Conservation (phyloP, 2,888 invertebrate species). For the Parthenolecanium corni region DNA sequence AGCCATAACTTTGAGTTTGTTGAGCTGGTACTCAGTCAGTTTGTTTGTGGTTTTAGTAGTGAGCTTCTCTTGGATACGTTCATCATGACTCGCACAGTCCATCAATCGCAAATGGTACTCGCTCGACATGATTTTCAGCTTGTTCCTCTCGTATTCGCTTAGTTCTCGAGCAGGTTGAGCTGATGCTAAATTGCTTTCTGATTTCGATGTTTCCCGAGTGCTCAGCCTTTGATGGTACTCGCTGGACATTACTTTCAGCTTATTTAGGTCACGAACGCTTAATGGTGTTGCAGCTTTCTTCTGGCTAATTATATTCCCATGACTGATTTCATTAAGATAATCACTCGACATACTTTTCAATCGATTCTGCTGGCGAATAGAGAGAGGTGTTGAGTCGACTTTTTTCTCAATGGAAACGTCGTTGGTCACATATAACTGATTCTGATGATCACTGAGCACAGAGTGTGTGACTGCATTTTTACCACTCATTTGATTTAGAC, state of each 20-base stretch:
- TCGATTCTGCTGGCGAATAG: constrained; percentile 4
- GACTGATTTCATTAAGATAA: constrained; percentile 7
- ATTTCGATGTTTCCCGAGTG: neutral
- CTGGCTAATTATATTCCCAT: no score
- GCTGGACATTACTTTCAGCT: constrained; percentile 17
- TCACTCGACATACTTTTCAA: constrained; percentile 13
- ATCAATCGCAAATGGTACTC: constrained; percentile 17
- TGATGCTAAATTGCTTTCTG: neutral
- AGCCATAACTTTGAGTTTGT: no score
- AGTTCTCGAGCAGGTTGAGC: neutral
- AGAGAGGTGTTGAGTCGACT: neutral
- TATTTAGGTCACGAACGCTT: constrained; percentile 6
- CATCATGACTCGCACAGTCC: no score
- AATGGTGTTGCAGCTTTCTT: neutral
- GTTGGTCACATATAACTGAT: neutral
- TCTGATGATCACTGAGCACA: constrained; percentile 11
- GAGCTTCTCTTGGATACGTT: no score
- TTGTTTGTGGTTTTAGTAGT: no score
- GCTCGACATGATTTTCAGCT: constrained; percentile 22
- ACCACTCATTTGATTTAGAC: neutral
- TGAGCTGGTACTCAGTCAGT: no score
- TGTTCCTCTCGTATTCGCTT: constrained; percentile 7
- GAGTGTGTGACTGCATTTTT: neutral
- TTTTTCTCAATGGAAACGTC: neutral
- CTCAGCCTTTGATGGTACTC: constrained; percentile 12